Base-by-base conservation (phyloP, 2,888 invertebrate species). In the Athalia cordata region DNA sequence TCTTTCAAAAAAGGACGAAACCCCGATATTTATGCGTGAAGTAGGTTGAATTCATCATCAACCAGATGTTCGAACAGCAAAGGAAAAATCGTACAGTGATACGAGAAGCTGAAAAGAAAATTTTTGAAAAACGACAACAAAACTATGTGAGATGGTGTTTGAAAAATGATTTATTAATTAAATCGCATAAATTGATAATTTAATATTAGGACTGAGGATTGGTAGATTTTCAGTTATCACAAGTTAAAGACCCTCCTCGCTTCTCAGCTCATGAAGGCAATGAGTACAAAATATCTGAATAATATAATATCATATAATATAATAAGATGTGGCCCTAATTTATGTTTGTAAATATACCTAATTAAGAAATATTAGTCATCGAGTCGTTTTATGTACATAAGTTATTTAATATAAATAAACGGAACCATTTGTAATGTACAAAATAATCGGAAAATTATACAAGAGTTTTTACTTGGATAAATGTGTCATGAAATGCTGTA, bases 401-500 rank as follows among this genome's bases (percentile, higher is more conserved):
- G 83, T 84, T 87, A 88, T 88, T 88, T 87, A 88, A 88, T 87
- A 88, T 88, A 88, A 88, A 88, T 88, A 87, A 87, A 85, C 79
- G 81, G 77, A 79, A 80, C 81, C 80, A 83, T 83, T 85, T 85
- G 84, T 87, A 85, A 87, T 86, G 83, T 87, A 87, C 85, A 87
- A 87, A 87, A 85, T 83, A 85, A 79, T 79, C 66, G 49, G 57
- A 70, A 78, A 61, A 75, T 61, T 72, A 72, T 57, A 57, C 59
- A 57, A 75, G 57, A 45, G 55, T 70, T 15, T 50, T 50, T 50
- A n/a, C 4, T n/a, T 47, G 43, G n/a, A 45, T 45, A 47, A 59
- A 77, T 77, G 80, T 85, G 84, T 82, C 84, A 84, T 83, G 84
- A 84, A 79, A 81, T 84, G 83, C 80, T 82, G 81, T 81, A 83